These are phyloP conservation scores for Rattus norvegicus DNA, from an alignment of 2,113 vertebrate species.

Conservation along the genomic window DNA sequence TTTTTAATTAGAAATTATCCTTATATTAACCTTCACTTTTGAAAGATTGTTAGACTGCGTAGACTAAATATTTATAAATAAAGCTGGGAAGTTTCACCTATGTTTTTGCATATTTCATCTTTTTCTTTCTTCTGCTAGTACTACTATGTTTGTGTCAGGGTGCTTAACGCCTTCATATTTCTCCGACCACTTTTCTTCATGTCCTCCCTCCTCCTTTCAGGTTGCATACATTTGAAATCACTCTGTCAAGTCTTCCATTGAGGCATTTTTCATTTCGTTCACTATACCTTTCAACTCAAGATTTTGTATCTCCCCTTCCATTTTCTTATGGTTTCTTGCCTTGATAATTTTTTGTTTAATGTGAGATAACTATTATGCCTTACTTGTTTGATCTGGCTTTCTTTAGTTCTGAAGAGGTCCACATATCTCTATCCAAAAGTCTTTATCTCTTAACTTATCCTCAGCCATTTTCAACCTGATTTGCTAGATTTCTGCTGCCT, in stretches of 20 bases:
- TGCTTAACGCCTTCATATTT: neutral
- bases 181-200: neutral
- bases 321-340: neutral
- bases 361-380: neutral
- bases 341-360: neutral
- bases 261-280: neutral
- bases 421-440: neutral
- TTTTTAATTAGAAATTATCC: neutral
- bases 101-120: neutral
- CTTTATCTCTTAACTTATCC: neutral
- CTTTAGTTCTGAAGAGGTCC: neutral
- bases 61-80: neutral
- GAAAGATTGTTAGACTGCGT: neutral
- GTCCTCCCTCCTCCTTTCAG: neutral
- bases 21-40: neutral
- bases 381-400: neutral
- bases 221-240: neutral
- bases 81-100: neutral
- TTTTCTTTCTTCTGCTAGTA: neutral
- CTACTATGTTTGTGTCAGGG: neutral
- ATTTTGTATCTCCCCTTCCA: neutral
- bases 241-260: neutral
- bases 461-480: neutral
- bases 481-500: neutral
- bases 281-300: neutral